These are phyloP conservation scores for Archilochus colubris DNA, from an alignment of 2,113 vertebrate genomes.

Conservation along the genomic window DNA sequence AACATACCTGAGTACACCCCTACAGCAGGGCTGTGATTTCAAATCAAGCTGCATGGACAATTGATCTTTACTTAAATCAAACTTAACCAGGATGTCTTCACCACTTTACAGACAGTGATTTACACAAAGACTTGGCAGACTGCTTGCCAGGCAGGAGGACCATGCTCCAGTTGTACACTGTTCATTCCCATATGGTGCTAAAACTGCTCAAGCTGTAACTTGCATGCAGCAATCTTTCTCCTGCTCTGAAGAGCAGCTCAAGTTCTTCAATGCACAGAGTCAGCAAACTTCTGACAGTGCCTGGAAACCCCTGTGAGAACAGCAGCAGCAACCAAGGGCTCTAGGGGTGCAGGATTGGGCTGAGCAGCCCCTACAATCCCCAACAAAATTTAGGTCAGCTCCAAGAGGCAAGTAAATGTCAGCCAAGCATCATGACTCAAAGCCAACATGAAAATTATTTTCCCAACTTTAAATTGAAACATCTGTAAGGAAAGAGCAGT, in stretches of 20 bases:
- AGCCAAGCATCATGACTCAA: conserved; percentile 72
- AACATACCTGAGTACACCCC: neutral
- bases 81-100: accelerated
- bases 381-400: conserved; percentile 49
- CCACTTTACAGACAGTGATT: neutral
- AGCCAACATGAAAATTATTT: conserved; percentile 62
- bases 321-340: neutral
- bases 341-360: neutral
- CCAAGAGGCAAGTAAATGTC: conserved; percentile 54
- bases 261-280: neutral
- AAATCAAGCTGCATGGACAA: neutral
- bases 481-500: conserved; percentile 55
- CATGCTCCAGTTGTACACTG: neutral
- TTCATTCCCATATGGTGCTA: accelerated
- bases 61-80: neutral
- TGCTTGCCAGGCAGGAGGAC: neutral
- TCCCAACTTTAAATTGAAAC: conserved; percentile 74
- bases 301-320: neutral
- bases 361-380: neutral
- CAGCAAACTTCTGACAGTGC: neutral
- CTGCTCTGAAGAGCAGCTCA: neutral
- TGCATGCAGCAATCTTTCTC: neutral
- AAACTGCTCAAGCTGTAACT: neutral
- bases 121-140: neutral
- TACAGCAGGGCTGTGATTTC: neutral